A percentile compares a stretch with the other conserved stretches of the same genome.
Evolutionary conservation across 2,888 invertebrate genomes (phyloP).

Genomic region (Baronia brevicornis): DNA sequence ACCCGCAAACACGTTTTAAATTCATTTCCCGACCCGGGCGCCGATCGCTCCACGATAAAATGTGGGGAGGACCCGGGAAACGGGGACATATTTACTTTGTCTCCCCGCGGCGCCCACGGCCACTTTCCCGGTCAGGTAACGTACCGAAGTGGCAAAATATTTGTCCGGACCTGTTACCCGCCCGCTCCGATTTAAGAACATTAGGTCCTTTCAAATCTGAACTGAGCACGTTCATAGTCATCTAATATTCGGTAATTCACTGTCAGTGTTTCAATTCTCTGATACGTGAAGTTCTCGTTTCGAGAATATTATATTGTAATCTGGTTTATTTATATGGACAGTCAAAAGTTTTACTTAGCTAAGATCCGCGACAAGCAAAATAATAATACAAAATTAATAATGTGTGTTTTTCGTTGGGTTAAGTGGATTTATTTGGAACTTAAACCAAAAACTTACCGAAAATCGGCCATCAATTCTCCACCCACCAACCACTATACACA

Average conservation of each 20-base stretch:
- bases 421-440: too few relatives aligned
- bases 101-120: slow-evolving; percentile 62
- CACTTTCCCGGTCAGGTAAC: slow-evolving; percentile 71
- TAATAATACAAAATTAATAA: too few relatives aligned
- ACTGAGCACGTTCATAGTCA: slow-evolving; percentile 29
- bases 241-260: slow-evolving; percentile 5
- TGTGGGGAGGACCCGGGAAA: slow-evolving; percentile 68
- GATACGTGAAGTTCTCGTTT: too few relatives aligned
- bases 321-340: too few relatives aligned
- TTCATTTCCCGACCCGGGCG: slow-evolving; percentile 74
- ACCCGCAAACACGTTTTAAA: slow-evolving; percentile 76
- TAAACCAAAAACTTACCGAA: too few relatives aligned
- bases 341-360: too few relatives aligned
- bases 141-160: slow-evolving; percentile 71
- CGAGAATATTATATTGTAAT: too few relatives aligned
- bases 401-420: too few relatives aligned
- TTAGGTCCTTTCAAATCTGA: slow-evolving; percentile 51
- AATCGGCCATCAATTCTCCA: too few relatives aligned
- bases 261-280: too few relatives aligned
- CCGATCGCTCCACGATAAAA: slow-evolving; percentile 74
- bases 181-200: slow-evolving; percentile 63
- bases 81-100: slow-evolving; percentile 74
- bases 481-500: too few relatives aligned
- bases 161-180: slow-evolving; percentile 64
- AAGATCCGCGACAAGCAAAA: too few relatives aligned